Evolutionary conservation across 2,888 invertebrate species (phyloP).

Genomic region (Drosophila anomalata): DNA sequence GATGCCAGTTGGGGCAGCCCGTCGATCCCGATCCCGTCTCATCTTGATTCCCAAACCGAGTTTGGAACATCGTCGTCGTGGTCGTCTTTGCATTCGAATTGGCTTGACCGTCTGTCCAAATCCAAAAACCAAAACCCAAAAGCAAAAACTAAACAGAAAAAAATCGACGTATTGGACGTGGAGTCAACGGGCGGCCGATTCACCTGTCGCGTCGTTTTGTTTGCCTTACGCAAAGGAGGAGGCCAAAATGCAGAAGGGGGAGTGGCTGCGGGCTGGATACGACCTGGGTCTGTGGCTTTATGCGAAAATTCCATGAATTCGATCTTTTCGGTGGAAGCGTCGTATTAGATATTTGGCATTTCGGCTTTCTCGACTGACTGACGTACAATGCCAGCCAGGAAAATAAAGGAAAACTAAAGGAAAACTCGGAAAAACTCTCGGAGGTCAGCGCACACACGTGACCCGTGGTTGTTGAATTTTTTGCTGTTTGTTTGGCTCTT

Average conservation of each 20-base stretch:
- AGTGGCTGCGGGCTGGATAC: conserved; percentile 2
- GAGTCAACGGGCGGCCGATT: conserved; percentile 77
- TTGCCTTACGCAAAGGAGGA: conserved; percentile 64
- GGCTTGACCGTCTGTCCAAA: conserved; percentile 26
- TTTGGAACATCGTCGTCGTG: conserved; percentile 31
- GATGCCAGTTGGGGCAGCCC: conserved; percentile 29
- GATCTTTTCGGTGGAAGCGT: conserved; percentile 75
- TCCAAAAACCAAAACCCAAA: conserved; percentile 18
- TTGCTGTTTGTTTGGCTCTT: neutral
- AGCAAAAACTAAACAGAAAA: neutral
- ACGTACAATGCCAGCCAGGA: conserved; percentile 65
- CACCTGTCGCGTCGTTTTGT: conserved; percentile 78
- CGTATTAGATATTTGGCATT: conserved; percentile 77
- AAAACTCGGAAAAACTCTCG: conserved; percentile 14
- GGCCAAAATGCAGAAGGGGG: neutral
- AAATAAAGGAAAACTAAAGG: neutral
- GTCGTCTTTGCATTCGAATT: conserved; percentile 19
- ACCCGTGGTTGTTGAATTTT: conserved; percentile 11
- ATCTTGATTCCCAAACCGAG: conserved; percentile 18
- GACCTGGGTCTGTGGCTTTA: conserved; percentile 56
- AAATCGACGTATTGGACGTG: conserved; percentile 69
- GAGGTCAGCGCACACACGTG: conserved; percentile 39
- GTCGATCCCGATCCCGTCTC: conserved; percentile 22
- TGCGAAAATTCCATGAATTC: conserved; percentile 79
- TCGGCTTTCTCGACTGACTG: conserved; percentile 63